A percentile compares a stretch with the other conserved stretches of the same genome.
phyloP scores from a whole-genome alignment of 2,888 invertebrate genomes.

The Tetropium fuscum region DNA sequence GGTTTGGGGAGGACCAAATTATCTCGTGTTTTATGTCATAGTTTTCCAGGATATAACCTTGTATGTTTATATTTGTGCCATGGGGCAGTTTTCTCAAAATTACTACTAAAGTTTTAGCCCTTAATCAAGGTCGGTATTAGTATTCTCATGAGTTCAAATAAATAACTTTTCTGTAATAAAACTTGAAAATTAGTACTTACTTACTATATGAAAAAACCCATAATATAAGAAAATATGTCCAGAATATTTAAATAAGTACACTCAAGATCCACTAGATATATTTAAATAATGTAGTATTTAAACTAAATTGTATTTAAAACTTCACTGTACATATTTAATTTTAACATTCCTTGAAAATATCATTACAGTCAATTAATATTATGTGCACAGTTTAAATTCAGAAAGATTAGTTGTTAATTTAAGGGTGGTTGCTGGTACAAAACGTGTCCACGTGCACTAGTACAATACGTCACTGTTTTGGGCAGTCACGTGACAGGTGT shows the following conservation, averaged over 20 bases:
- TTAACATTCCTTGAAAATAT: constrained; percentile 13
- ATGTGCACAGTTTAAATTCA: constrained; percentile 9
- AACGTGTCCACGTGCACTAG: constrained; percentile 17
- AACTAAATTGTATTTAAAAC: neutral
- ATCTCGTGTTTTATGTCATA: too few species aligned
- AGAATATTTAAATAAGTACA: constrained; percentile 9
- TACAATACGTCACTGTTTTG: constrained; percentile 54
- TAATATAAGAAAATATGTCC: constrained; percentile 10
- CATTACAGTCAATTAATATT: neutral
- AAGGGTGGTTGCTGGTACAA: neutral
- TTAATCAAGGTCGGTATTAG: too few species aligned
- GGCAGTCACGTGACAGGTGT: constrained; percentile 53
- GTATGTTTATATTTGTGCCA: too few species aligned
- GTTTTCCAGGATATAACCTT: too few species aligned
- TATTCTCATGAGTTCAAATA: too few species aligned
- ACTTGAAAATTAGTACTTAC: neutral
- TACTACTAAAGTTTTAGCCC: too few species aligned
- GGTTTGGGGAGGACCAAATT: too few species aligned
- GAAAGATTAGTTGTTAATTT: neutral
- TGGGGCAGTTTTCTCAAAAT: too few species aligned
- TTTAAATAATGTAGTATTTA: too few species aligned
- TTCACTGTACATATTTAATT: neutral
- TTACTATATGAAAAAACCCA: constrained; percentile 3
- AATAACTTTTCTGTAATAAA: neutral
- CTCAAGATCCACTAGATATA: too few species aligned